Evolutionary conservation across 2,888 invertebrate genomes (phyloP), one percentile per base, ranked within the genome.

Genomic region (Pachliopta kotzebuea): DNA sequence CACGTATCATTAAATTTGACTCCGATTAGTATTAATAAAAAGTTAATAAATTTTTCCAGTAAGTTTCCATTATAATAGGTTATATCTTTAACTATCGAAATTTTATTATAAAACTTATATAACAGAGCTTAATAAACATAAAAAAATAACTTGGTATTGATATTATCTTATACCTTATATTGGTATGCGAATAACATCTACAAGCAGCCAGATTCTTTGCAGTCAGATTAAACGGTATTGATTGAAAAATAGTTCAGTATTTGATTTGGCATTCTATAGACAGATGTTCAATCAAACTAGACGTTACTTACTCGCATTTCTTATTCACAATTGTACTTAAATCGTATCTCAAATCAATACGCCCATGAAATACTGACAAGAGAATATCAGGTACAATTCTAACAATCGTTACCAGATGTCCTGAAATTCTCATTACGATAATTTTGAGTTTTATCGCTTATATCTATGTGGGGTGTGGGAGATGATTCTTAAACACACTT

Each of bases 351-450:
- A 74, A 81, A 85, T 85, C 87, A 77, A 85, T 85, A 81, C 84
- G 77, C 82, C 79, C 77, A 80, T 85, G 83, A 86, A 88, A 86
- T 82, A 83, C 78, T 82, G 80, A 84, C 84, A 84, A 84, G 83
- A 80, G 86, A 86, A 84, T 84, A 74, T 80, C 76, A 77, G 80
- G 83, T 83, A 78, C 77, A 77, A 79, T 84, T 83, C 76, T 80
- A 85, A 88, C 86, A 86, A 86, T 87, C 79, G 80, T 73, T 88
- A 88, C 87, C 88, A 86, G 89, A 87, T 84, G 75, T 74, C 76
- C 67, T 72, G 70, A 75, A 75, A 75, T 21, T 49, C 45, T 29
- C 53, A 52, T 60, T 60, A 29, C 53, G 29, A 14, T 65, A 1
- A 42, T 42, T 42, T 42, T 17, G 2, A 42, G 2, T 42, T 18